Percentiles rank a stretch among this genome's conserved stretches.
phyloP scores from a whole-genome alignment of 2,888 invertebrate species.

The Synergus umbraculus region DNA sequence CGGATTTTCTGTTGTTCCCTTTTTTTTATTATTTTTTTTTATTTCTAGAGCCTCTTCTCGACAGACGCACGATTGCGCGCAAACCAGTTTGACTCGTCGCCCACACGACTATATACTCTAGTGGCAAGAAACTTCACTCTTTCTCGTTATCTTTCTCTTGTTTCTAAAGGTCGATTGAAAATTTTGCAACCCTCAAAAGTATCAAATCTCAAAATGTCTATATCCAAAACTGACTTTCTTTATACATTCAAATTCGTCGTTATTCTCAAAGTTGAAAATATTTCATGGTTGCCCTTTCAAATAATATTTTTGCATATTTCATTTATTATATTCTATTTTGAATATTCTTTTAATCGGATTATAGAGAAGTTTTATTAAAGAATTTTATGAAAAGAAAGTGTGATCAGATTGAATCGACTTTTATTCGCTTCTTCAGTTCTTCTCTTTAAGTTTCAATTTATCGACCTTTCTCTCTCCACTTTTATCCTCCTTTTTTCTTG shows the following conservation, averaged over 20 bases:
- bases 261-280: neutral
- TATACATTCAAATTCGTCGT: neutral
- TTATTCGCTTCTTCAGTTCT: neutral
- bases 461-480: neutral
- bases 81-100: conserved; percentile 59
- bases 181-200: neutral
- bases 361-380: neutral
- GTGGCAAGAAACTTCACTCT: conserved; percentile 20
- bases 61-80: conserved; percentile 52
- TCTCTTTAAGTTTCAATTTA: neutral
- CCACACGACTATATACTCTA: conserved; percentile 46
- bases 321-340: neutral
- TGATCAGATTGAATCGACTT: neutral
- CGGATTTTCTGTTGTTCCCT: conserved; percentile 50
- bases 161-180: conserved; percentile 8
- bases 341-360: too few relatives aligned
- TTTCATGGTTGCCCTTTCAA: neutral
- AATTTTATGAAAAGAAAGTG: neutral
- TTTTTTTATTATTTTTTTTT: conserved; percentile 35
- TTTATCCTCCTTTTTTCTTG: neutral
- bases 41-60: conserved; percentile 49
- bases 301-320: neutral
- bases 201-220: neutral
- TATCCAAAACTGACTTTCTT: neutral
- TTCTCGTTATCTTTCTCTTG: neutral